Evolutionary conservation across 2,113 vertebrate genomes (phyloP).

Genomic region (Mugil cephalus): DNA sequence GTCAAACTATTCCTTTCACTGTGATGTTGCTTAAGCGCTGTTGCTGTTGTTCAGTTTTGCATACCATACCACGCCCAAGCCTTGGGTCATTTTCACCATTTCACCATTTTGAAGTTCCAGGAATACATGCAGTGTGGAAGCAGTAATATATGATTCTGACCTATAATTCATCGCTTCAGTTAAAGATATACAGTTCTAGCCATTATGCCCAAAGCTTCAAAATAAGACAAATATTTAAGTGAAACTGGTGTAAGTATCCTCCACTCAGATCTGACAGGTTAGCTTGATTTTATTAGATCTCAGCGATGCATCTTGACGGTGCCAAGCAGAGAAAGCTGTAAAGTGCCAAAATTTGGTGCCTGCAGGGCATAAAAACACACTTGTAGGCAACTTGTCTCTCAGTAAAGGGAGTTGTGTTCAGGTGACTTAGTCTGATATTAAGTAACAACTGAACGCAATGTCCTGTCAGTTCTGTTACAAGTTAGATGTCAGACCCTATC

Average conservation of each 20-base stretch:
- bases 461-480: conserved; percentile 4
- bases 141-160: neutral
- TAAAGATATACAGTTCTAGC: too few species aligned
- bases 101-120: neutral
- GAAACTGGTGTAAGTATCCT: too few species aligned
- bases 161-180: neutral
- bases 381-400: too few species aligned
- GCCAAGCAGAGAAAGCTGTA: neutral
- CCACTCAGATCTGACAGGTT: too few species aligned
- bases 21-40: neutral
- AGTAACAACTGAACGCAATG: conserved; percentile 1
- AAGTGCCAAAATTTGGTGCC: neutral
- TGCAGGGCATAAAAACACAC: neutral
- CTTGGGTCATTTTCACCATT: neutral
- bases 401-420: neutral
- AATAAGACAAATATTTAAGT: too few species aligned
- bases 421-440: neutral
- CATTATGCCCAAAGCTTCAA: too few species aligned
- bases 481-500: neutral
- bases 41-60: neutral
- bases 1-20: neutral
- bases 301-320: neutral
- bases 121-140: neutral
- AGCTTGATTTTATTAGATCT: neutral
- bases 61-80: neutral